Evolutionary conservation across 2,888 invertebrate genomes (phyloP).

Genomic region (Eristalinus aeneus): DNA sequence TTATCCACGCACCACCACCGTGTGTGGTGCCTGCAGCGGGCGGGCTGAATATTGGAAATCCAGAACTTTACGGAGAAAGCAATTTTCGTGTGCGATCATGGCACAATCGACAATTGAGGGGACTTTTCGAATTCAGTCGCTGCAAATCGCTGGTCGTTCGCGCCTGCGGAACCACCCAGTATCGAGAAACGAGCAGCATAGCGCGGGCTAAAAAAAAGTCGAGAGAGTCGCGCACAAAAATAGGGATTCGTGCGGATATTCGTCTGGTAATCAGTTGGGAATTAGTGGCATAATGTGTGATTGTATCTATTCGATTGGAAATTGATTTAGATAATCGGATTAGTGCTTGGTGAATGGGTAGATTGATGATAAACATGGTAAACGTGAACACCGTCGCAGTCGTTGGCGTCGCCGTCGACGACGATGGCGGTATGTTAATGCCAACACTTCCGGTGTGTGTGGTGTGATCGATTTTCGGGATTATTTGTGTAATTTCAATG

Average conservation of each 20-base stretch:
- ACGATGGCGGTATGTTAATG: too few relatives aligned
- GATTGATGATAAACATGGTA: not conserved
- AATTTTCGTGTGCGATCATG: slow-evolving; percentile 42
- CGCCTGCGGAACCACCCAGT: slow-evolving; percentile 42
- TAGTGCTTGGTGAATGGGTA: not conserved
- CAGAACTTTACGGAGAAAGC: slow-evolving; percentile 24
- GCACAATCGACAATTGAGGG: slow-evolving; percentile 41
- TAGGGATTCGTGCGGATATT: slow-evolving; percentile 1
- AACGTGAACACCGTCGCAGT: not conserved
- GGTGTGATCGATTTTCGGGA: not conserved
- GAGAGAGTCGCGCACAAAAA: not conserved
- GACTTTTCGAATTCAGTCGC: slow-evolving; percentile 48
- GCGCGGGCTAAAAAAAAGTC: not conserved
- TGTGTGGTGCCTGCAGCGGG: not conserved
- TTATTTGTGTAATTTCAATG: not conserved
- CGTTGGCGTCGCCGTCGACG: not conserved
- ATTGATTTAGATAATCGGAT: slow-evolving; percentile 36
- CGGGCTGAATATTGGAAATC: slow-evolving; percentile 35
- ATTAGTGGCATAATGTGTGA: not conserved
- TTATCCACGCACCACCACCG: slow-evolving; percentile 52
- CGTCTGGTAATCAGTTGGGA: slow-evolving; percentile 26
- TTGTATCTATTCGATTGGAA: slow-evolving; percentile 20
- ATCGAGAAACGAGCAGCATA: not conserved
- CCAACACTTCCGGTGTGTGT: not conserved
- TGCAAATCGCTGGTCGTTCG: slow-evolving; percentile 42